Percentiles rank a stretch among this genome's conserved stretches.
Conservation (phyloP, 2,797 vertebrate species). For the Cryptoblepharus egeriae region DNA sequence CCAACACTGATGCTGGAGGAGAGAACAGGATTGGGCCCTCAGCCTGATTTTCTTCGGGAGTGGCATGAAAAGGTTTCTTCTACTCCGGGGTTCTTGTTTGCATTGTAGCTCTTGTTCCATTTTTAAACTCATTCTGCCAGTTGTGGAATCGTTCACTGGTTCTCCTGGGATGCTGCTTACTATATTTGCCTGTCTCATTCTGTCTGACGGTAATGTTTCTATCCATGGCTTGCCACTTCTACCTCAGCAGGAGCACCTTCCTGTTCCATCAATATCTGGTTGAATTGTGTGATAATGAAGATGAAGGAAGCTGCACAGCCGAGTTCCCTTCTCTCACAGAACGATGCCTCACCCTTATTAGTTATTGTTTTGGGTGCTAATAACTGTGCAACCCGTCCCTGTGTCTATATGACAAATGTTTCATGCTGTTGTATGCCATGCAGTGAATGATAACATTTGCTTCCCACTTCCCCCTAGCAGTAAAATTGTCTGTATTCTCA, state of each 20-base stretch:
- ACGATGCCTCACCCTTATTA: slow-evolving; percentile 44
- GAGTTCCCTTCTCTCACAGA: slow-evolving; percentile 48
- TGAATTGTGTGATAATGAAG: slow-evolving; percentile 64
- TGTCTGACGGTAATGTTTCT: slow-evolving; percentile 52
- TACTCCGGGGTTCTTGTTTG: slow-evolving; percentile 14
- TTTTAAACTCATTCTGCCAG: slow-evolving; percentile 31
- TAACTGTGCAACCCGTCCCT: slow-evolving; percentile 10
- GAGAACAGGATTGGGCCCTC: no score
- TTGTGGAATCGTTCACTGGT: slow-evolving; percentile 17
- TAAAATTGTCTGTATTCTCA: slow-evolving; percentile 41
- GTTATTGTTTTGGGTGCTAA: slow-evolving; percentile 52
- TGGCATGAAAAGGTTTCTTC: background rate
- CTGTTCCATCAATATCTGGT: slow-evolving; percentile 38
- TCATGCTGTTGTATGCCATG: slow-evolving; percentile 31
- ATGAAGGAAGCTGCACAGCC: slow-evolving; percentile 50
- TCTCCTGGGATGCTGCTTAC: slow-evolving; percentile 27
- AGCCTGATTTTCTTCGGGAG: background rate
- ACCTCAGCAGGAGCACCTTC: slow-evolving; percentile 52
- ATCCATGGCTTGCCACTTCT: slow-evolving; percentile 36
- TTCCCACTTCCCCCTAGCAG: slow-evolving; percentile 15
- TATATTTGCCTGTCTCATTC: slow-evolving; percentile 65
- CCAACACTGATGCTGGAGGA: no score
- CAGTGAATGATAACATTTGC: slow-evolving; percentile 56
- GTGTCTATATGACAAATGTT: slow-evolving; percentile 54
- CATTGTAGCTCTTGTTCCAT: slow-evolving; percentile 47